A percentile compares a stretch with the other conserved stretches of the same genome.
These are phyloP conservation scores for Enteromius trimaculatus DNA, from an alignment of 2,797 vertebrate genomes.

Conservation along the genomic window DNA sequence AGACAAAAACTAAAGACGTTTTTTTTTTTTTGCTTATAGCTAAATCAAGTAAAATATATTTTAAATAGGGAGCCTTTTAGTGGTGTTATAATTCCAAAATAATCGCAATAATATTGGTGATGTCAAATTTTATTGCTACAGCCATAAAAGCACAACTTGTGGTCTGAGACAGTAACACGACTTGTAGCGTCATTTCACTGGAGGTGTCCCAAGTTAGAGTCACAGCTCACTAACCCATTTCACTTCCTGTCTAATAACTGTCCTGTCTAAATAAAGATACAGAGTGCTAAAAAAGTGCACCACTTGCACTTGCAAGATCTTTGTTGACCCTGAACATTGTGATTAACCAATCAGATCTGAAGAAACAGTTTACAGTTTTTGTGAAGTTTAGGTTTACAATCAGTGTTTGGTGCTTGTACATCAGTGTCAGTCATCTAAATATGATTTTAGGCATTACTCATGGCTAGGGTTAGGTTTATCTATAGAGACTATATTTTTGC, in stretches of 20 bases:
- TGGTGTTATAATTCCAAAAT: background rate
- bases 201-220: no score
- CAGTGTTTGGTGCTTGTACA: no score
- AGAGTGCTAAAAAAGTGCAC: background rate
- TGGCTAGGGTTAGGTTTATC: no score
- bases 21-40: background rate
- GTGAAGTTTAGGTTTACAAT: no score
- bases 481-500: no score
- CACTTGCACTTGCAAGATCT: background rate
- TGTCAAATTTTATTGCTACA: background rate
- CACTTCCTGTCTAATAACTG: background rate
- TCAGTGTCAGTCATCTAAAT: no score
- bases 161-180: no score
- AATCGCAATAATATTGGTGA: background rate
- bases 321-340: no score
- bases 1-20: background rate
- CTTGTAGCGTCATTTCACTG: no score
- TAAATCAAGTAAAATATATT: background rate
- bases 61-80: background rate
- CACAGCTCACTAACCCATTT: background rate
- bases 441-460: no score
- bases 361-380: no score
- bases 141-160: background rate
- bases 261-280: background rate
- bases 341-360: no score